phyloP scores from a whole-genome alignment of 1,140 invertebrate genomes.

The Belonocnema kinseyi region DNA sequence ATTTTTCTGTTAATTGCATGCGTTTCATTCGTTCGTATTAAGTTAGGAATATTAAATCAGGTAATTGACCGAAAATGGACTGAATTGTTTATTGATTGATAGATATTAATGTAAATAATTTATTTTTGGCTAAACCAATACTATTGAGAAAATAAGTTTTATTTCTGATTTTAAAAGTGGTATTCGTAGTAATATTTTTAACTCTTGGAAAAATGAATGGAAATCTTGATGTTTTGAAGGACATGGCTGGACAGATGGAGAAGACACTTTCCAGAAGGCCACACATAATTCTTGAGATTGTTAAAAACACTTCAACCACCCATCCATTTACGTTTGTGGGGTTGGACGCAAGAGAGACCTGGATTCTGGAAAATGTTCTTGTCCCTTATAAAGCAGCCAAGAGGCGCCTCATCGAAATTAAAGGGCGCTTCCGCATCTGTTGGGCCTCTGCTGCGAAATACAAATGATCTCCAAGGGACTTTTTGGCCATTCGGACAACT shows the following conservation, averaged over 20 bases:
- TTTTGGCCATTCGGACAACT: conserved; percentile 19
- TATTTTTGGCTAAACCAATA: too few relatives aligned
- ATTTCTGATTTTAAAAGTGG: too few relatives aligned
- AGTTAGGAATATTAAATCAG: too few relatives aligned
- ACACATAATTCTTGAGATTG: conserved; percentile 64
- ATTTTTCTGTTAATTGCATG: too few relatives aligned
- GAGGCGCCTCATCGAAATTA: conserved; percentile 48
- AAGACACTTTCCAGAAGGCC: conserved; percentile 67
- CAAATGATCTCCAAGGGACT: conserved; percentile 20
- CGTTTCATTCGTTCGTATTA: too few relatives aligned
- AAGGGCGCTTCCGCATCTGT: conserved; percentile 36
- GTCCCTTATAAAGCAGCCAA: conserved; percentile 36
- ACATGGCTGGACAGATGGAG: conserved; percentile 44
- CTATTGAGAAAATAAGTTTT: too few relatives aligned
- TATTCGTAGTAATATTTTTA: background rate
- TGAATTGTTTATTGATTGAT: too few relatives aligned
- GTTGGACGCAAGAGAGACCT: conserved; percentile 47
- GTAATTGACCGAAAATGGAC: too few relatives aligned
- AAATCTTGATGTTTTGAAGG: conserved; percentile 39
- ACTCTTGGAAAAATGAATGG: conserved; percentile 37
- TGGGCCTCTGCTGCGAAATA: background rate
- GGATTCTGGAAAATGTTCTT: conserved; percentile 65
- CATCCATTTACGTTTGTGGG: conserved; percentile 9
- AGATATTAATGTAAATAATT: too few relatives aligned
- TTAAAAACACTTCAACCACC: conserved; percentile 62